Percentiles rank a stretch among this genome's conserved stretches.
Conservation (phyloP, 1,140 invertebrate species). For the Drosophila repleta region DNA sequence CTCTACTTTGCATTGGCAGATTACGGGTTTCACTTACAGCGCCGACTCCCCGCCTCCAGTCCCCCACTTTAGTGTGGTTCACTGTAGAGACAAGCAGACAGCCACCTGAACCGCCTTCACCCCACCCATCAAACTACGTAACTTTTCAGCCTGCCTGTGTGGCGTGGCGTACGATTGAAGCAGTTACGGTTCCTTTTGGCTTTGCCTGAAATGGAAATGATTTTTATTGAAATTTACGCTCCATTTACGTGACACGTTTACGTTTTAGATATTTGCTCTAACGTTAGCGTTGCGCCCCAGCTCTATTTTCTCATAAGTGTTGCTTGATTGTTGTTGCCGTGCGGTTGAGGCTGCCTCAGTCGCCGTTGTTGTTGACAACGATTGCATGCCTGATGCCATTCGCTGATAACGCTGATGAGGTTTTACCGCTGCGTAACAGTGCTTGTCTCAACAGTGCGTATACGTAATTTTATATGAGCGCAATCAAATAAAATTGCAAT, state of each 20-base stretch:
- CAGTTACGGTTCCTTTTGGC: slow-evolving; percentile 69
- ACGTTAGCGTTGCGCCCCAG: slow-evolving; percentile 33
- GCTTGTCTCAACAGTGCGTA: slow-evolving; percentile 75
- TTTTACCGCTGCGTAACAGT: slow-evolving; percentile 48
- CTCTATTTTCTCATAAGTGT: slow-evolving; percentile 51
- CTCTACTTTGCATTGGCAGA: slow-evolving; percentile 26
- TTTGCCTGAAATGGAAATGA: slow-evolving; percentile 76
- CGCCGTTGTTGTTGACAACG: slow-evolving; percentile 32
- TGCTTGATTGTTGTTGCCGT: slow-evolving; percentile 64
- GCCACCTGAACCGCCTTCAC: not conserved
- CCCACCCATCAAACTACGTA: not conserved
- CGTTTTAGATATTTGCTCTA: slow-evolving; percentile 75
- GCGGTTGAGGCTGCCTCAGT: slow-evolving; percentile 6
- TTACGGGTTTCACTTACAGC: slow-evolving; percentile 41
- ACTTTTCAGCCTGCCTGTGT: slow-evolving; percentile 25
- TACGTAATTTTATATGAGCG: slow-evolving; percentile 75
- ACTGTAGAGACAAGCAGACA: not conserved
- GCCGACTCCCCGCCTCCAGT: not conserved
- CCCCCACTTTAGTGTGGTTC: too few relatives aligned
- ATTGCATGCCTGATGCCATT: slow-evolving; percentile 44
- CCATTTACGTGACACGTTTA: slow-evolving; percentile 83
- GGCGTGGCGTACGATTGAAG: slow-evolving; percentile 26
- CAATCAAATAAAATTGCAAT: slow-evolving; percentile 82
- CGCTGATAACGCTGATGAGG: slow-evolving; percentile 72
- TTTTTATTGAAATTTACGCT: slow-evolving; percentile 83